These are phyloP conservation scores for Petrolisthes manimaculis DNA, from an alignment of 2,888 invertebrate species.

Conservation along the genomic window DNA sequence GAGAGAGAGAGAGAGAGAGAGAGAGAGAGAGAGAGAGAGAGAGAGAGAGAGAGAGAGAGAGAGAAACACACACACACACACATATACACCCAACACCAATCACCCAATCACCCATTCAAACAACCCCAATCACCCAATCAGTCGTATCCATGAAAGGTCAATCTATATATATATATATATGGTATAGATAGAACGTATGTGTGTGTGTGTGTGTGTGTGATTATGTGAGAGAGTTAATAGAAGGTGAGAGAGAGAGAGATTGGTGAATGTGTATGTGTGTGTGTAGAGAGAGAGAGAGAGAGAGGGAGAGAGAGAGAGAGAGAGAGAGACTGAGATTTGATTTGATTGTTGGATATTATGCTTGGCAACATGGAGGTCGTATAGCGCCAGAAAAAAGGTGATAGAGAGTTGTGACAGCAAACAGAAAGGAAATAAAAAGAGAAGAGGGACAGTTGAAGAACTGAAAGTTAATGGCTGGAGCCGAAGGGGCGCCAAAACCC, in stretches of 20 bases:
- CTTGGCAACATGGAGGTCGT: too few species aligned
- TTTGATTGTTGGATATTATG: too few species aligned
- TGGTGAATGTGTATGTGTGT: neutral
- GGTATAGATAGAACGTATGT: neutral
- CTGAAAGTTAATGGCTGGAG: too few species aligned
- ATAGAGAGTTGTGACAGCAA: too few species aligned
- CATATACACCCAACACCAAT: neutral
- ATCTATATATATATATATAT: neutral
- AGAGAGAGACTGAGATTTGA: too few species aligned
- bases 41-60: conserved; percentile 1
- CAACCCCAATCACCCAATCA: neutral
- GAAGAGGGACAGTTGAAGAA: too few species aligned
- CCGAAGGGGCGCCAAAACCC: too few species aligned
- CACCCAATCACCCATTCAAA: neutral
- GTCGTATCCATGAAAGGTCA: neutral
- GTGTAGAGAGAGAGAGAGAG: neutral
- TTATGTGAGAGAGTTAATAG: neutral
- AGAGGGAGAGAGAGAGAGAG: too few species aligned
- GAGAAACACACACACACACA: neutral
- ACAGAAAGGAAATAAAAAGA: too few species aligned
- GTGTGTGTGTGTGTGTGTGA: neutral
- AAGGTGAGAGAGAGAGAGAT: neutral
- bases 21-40: conserved; percentile 1
- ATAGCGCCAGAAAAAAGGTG: too few species aligned
- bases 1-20: conserved; percentile 1